A percentile compares a stretch with the other conserved stretches of the same genome.
Evolutionary conservation across 2,888 invertebrate genomes (phyloP).

Genomic region (Xestia rhomboidea): DNA sequence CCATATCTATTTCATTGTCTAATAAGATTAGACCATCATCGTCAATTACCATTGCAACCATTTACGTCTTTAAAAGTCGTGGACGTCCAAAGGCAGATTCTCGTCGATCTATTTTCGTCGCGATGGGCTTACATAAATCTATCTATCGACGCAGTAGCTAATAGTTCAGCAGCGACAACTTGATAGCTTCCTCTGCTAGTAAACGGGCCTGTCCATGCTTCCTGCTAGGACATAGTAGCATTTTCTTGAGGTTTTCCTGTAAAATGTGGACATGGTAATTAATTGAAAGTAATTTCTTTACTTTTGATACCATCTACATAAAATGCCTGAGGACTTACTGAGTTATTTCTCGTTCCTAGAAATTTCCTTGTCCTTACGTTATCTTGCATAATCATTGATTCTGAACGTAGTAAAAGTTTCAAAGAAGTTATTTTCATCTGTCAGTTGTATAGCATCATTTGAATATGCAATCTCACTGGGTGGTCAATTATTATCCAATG

Average conservation of each 20-base stretch:
- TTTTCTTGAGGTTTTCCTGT: constrained; percentile 62
- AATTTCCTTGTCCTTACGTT: neutral
- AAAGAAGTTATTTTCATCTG: neutral
- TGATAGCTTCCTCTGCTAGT: constrained; percentile 87
- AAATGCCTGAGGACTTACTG: constrained; percentile 8
- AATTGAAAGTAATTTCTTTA: constrained; percentile 45
- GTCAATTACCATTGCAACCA: constrained; percentile 46
- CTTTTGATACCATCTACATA: constrained; percentile 39
- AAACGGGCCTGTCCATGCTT: constrained; percentile 74
- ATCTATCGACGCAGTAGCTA: constrained; percentile 82
- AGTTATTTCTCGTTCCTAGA: constrained; percentile 20
- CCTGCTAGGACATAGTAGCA: constrained; percentile 70
- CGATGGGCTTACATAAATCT: constrained; percentile 80
- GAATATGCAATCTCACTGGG: constrained; percentile 32
- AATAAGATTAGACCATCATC: constrained; percentile 53
- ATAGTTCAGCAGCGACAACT: constrained; percentile 85
- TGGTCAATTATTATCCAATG: constrained; percentile 42
- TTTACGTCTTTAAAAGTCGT: constrained; percentile 62
- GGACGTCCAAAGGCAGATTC: constrained; percentile 59
- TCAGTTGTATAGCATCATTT: constrained; percentile 22
- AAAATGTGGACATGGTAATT: constrained; percentile 54
- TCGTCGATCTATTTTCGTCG: constrained; percentile 75
- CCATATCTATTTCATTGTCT: constrained; percentile 8
- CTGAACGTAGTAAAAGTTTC: neutral
- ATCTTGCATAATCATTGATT: neutral